phyloP scores from a whole-genome alignment of 2,888 invertebrate genomes.

The Rhimphoctona megacephalus region DNA sequence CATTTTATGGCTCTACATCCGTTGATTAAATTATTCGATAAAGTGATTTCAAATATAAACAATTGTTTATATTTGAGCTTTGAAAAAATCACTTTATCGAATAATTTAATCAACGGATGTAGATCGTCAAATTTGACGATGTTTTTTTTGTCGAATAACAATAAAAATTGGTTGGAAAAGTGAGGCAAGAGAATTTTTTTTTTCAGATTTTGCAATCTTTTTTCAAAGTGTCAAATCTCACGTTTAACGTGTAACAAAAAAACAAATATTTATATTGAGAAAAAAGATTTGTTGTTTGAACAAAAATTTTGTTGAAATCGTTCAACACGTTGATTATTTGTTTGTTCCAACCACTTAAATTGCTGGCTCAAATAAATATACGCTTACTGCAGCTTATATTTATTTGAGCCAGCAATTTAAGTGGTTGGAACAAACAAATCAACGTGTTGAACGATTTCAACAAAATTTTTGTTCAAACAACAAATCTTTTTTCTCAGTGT shows the following conservation, averaged over 20 bases:
- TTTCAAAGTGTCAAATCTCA: not conserved
- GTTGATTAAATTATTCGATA: not conserved
- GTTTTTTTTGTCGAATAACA: not conserved
- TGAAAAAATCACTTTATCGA: not conserved
- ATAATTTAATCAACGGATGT: slow-evolving; percentile 8
- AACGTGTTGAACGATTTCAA: too few relatives aligned
- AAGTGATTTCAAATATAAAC: not conserved
- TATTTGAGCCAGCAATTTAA: too few relatives aligned
- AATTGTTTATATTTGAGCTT: not conserved
- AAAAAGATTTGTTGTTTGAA: too few relatives aligned
- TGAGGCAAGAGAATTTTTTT: not conserved
- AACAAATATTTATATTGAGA: too few relatives aligned
- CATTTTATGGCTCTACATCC: not conserved
- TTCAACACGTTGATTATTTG: too few relatives aligned
- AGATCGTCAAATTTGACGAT: not conserved
- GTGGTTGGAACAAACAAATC: too few relatives aligned
- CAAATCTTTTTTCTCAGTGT: too few relatives aligned
- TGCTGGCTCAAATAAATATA: too few relatives aligned
- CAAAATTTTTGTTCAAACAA: too few relatives aligned
- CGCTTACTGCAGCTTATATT: too few relatives aligned
- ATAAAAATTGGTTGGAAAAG: not conserved
- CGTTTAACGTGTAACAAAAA: not conserved
- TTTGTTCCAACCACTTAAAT: too few relatives aligned
- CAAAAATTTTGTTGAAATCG: too few relatives aligned
- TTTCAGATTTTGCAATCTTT: not conserved